Conservation (phyloP, 2,888 invertebrate species). For the Oligia fasciuncula region DNA sequence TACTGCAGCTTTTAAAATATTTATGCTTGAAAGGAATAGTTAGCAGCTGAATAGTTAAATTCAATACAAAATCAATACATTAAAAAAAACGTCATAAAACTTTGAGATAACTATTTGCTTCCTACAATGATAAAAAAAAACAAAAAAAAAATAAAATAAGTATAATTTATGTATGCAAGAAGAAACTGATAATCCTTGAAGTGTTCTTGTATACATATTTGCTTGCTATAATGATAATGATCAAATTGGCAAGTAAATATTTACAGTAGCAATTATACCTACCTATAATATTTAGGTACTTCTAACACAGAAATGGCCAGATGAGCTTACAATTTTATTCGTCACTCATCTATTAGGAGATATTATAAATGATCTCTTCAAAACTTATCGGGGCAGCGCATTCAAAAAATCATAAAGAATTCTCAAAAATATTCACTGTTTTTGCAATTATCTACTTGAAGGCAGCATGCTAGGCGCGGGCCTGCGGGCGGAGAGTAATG, state of each 20-base stretch:
- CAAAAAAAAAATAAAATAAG: neutral
- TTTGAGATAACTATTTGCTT: neutral
- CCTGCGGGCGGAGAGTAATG: too few species aligned
- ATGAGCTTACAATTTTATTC: neutral
- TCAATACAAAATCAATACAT: neutral
- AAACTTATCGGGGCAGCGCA: too few species aligned
- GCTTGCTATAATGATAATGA: neutral
- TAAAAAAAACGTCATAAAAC: neutral
- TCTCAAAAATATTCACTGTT: too few species aligned
- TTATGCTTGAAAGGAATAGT: neutral
- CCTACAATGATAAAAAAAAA: neutral
- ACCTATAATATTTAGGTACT: neutral
- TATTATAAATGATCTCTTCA: too few species aligned
- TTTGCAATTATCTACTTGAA: too few species aligned
- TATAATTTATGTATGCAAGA: too few species aligned
- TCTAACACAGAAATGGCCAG: neutral
- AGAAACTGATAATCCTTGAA: conserved; percentile 9
- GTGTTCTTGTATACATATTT: neutral
- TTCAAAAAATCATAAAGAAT: too few species aligned
- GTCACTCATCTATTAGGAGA: neutral
- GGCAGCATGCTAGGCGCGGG: too few species aligned
- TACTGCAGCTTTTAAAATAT: neutral
- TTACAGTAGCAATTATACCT: neutral
- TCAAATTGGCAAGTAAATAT: conserved; percentile 1
- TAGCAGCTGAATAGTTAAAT: neutral